Conservation (phyloP, 2,888 invertebrate genomes). For the Trichacis sp. region DNA sequence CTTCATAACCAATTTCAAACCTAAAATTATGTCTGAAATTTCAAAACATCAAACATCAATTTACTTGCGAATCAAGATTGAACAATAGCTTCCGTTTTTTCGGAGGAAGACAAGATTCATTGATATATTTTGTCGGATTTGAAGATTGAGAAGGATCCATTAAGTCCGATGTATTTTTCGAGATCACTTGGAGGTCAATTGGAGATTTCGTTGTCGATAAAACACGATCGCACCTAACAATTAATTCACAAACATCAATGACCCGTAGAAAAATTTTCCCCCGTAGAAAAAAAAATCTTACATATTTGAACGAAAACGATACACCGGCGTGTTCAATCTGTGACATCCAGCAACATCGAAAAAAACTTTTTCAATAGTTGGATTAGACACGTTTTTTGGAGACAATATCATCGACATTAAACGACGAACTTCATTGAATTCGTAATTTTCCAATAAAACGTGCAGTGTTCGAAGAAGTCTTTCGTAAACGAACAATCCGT, state of each 20-base stretch:
- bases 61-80: not conserved
- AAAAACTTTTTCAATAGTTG: constrained; percentile 50
- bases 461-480: constrained; percentile 51
- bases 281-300: constrained; percentile 5
- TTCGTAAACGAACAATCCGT: constrained; percentile 55
- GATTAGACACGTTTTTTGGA: constrained; percentile 50
- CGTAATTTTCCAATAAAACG: constrained; percentile 50
- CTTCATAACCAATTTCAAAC: no score
- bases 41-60: no score
- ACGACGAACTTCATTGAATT: constrained; percentile 47
- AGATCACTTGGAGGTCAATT: not conserved
- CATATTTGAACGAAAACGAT: constrained; percentile 39
- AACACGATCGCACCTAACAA: not conserved
- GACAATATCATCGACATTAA: constrained; percentile 55
- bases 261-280: no score
- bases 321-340: constrained; percentile 48
- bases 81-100: constrained; percentile 3
- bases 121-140: not conserved
- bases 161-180: not conserved
- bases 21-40: no score
- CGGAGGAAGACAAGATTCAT: constrained; percentile 1
- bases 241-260: no score
- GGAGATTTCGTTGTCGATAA: not conserved
- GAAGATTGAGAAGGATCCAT: not conserved
- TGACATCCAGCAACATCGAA: constrained; percentile 49